Base-by-base conservation (phyloP, 2,113 vertebrate genomes). In the Onychorhynchus coronatus region DNA sequence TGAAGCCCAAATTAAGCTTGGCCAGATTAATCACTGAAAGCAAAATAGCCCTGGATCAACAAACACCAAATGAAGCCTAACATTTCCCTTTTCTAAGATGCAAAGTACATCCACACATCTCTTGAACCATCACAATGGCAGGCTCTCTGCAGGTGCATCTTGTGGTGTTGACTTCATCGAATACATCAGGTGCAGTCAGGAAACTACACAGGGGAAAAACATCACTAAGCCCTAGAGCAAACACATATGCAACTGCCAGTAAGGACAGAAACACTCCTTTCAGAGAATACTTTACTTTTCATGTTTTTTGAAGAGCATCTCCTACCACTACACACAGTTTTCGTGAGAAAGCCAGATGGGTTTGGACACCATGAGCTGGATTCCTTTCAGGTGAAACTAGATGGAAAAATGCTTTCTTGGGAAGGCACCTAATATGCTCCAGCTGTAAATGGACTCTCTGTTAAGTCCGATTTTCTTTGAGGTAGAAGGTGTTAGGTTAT, bases 241-340 rank as follows among this genome's bases (percentile, higher is more conserved):
- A 42, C 8, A 18, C 11, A 3, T 15, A 7, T 35, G 24, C n/a
- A 33, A 30, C 35, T 1, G 2, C 11, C 31, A 33, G 4, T 47
- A 39, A 49, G 24, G 20, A 33, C 21, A 71, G 67, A 71, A 66
- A 31, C 21, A 15, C n/a, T n/a, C n/a, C 15, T 79, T 68, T 27
- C 12, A 27, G n/a, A 88, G 24, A 55, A 37, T 59, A 24, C 41
- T 58, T 56, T 56, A 56, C 31, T 55, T 79, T 30, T 47, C 2
- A 0, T 65, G 4, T 37, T 58, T 88, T 75, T 42, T 84, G 49
- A 79, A 80, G 50, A 49, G 18, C 28, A 5, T 50, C 31, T 75
- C n/a, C n/a, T 66, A 21, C 22, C 27, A 8, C 5, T 61, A 23
- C 14, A 3, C 8, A 9, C 0, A 2, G 27, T n/a, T 52, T 75